Percentiles rank a stretch among this genome's conserved stretches.
These are phyloP conservation scores for Siniperca obscura DNA, from an alignment of 2,797 vertebrate genomes.

Conservation along the genomic window DNA sequence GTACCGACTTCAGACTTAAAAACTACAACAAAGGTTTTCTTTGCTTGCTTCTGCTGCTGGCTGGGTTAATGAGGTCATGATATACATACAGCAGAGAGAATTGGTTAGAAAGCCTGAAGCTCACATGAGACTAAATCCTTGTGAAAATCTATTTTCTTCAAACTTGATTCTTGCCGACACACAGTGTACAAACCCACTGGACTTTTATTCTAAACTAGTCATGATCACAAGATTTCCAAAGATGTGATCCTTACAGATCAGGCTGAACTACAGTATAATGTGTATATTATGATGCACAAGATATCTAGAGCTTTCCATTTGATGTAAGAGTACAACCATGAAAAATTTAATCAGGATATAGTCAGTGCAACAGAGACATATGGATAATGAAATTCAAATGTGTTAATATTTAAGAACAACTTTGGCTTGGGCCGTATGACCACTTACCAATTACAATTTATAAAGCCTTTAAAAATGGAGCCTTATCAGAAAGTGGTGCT, in stretches of 20 bases:
- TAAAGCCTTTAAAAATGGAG: not conserved
- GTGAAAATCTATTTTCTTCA: not conserved
- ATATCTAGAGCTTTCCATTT: not conserved
- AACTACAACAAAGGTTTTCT: too few species aligned
- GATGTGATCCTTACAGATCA: too few species aligned
- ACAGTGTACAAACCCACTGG: not conserved
- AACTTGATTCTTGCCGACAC: too few species aligned
- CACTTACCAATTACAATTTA: not conserved
- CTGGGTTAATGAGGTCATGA: not conserved
- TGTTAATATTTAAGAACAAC: not conserved
- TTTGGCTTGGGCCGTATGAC: not conserved
- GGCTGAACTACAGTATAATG: not conserved
- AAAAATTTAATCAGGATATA: not conserved
- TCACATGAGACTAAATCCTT: slow-evolving; percentile 5
- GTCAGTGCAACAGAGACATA: too few species aligned
- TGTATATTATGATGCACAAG: not conserved
- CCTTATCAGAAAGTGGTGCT: too few species aligned
- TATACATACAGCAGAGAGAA: not conserved
- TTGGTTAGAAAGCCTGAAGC: not conserved
- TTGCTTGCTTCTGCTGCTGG: too few species aligned
- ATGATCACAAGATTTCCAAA: not conserved
- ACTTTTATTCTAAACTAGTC: not conserved
- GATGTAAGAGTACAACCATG: not conserved
- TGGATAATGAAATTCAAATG: too few species aligned
- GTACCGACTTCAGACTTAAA: too few species aligned